Conservation (phyloP, 2,888 invertebrate species). For the Melangyna quadrimaculata region DNA sequence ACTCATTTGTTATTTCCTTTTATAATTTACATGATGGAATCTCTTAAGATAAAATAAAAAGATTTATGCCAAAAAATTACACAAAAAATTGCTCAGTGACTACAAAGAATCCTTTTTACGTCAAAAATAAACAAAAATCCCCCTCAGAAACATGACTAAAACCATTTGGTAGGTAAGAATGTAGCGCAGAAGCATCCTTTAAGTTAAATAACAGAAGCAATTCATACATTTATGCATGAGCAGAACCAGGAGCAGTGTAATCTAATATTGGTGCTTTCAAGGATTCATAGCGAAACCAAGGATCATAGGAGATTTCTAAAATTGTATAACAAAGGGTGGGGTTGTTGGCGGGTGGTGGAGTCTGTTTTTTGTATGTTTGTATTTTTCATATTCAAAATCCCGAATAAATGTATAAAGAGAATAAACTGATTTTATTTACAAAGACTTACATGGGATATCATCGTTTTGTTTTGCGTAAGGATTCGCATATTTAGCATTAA, state of each 20-base stretch:
- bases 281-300: slow-evolving; percentile 30
- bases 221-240: slow-evolving; percentile 72
- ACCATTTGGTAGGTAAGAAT: background rate
- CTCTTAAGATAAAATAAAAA: slow-evolving; percentile 20
- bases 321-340: background rate
- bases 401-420: slow-evolving; percentile 51
- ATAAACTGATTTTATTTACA: slow-evolving; percentile 71
- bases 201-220: slow-evolving; percentile 47
- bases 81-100: slow-evolving; percentile 67
- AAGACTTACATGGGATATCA: slow-evolving; percentile 69
- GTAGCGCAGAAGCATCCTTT: slow-evolving; percentile 46
- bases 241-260: slow-evolving; percentile 65
- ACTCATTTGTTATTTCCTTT: slow-evolving; percentile 30
- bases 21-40: slow-evolving; percentile 1
- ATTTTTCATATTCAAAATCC: slow-evolving; percentile 72
- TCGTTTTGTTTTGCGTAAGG: slow-evolving; percentile 67
- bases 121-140: slow-evolving; percentile 56
- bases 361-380: slow-evolving; percentile 47
- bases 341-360: background rate
- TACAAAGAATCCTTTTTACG: slow-evolving; percentile 65
- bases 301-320: slow-evolving; percentile 43
- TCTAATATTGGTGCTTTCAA: slow-evolving; percentile 61
- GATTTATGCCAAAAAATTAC: slow-evolving; percentile 69
- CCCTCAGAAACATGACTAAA: background rate
- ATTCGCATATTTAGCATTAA: slow-evolving; percentile 68